These are phyloP conservation scores for Orgyia antiqua DNA, from an alignment of 2,888 invertebrate genomes.

Conservation along the genomic window DNA sequence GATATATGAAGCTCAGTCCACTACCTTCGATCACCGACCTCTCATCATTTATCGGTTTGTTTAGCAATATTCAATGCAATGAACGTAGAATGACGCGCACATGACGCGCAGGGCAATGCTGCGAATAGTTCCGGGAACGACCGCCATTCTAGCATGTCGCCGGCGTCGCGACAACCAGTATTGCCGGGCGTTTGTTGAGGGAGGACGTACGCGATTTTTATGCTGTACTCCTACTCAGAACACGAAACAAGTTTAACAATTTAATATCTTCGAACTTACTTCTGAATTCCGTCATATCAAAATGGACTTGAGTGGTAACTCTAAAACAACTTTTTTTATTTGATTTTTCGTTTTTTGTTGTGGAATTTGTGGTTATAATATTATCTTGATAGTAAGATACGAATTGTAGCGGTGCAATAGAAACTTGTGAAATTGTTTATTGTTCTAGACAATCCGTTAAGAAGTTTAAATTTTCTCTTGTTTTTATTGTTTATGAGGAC, in stretches of 20 bases:
- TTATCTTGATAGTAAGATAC: conserved; percentile 57
- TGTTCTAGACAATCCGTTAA: conserved; percentile 59
- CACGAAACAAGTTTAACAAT: conserved; percentile 68
- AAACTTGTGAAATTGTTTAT: conserved; percentile 65
- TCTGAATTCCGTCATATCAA: conserved; percentile 32
- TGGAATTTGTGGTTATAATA: conserved; percentile 60
- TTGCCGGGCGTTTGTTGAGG: conserved; percentile 44
- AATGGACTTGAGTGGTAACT: conserved; percentile 49
- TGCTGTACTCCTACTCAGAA: conserved; percentile 28
- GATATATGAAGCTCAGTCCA: too few species aligned
- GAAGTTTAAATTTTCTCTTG: conserved; percentile 56
- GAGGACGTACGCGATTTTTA: conserved; percentile 49
- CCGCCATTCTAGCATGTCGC: conserved; percentile 54
- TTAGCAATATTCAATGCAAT: too few species aligned
- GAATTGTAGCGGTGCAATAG: conserved; percentile 55
- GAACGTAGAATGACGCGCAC: too few species aligned
- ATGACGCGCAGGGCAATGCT: too few species aligned
- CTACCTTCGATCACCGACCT: too few species aligned
- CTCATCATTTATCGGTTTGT: too few species aligned
- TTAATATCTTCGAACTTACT: conserved; percentile 26
- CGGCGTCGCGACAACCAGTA: conserved; percentile 51
- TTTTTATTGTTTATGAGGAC: conserved; percentile 57
- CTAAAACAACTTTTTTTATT: conserved; percentile 38
- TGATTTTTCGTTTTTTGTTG: conserved; percentile 45
- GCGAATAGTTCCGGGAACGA: conserved; percentile 44